These are phyloP conservation scores for Drosophila ironensis DNA, from an alignment of 1,140 invertebrate species.

Conservation along the genomic window DNA sequence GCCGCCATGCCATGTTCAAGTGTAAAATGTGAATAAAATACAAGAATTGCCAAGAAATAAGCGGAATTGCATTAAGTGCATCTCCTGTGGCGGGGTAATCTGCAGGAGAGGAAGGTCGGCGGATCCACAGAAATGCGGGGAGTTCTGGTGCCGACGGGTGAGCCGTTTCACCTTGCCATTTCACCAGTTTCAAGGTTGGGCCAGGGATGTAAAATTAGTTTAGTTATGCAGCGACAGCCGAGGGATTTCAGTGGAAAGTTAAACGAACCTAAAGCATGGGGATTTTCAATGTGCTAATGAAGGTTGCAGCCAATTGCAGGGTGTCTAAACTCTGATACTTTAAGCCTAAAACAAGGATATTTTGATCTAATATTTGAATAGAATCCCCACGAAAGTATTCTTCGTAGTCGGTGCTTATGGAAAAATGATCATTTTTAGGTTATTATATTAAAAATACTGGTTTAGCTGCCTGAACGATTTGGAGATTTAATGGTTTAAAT, in stretches of 20 bases:
- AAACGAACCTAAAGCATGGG: too few relatives aligned
- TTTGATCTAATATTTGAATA: too few relatives aligned
- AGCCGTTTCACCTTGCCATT: slow-evolving; percentile 31
- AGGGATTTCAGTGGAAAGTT: background rate
- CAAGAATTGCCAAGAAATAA: slow-evolving; percentile 32
- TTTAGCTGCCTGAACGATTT: too few relatives aligned
- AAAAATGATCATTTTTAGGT: too few relatives aligned
- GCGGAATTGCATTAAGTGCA: slow-evolving; percentile 59
- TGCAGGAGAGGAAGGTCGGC: background rate
- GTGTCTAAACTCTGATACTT: too few relatives aligned
- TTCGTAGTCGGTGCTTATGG: too few relatives aligned
- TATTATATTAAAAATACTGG: too few relatives aligned
- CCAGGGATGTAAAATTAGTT: slow-evolving; percentile 39
- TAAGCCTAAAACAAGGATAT: too few relatives aligned
- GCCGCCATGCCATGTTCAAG: slow-evolving; percentile 10
- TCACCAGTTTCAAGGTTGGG: slow-evolving; percentile 32
- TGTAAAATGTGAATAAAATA: slow-evolving; percentile 46
- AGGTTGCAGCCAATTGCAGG: too few relatives aligned
- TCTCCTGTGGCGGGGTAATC: slow-evolving; percentile 1
- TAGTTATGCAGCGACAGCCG: slow-evolving; percentile 28
- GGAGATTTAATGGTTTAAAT: too few relatives aligned
- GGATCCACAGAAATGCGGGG: background rate
- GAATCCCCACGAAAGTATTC: too few relatives aligned
- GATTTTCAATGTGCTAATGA: too few relatives aligned
- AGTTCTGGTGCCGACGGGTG: background rate